Conservation (phyloP, 2,797 vertebrate genomes). For the Masticophis lateralis region DNA sequence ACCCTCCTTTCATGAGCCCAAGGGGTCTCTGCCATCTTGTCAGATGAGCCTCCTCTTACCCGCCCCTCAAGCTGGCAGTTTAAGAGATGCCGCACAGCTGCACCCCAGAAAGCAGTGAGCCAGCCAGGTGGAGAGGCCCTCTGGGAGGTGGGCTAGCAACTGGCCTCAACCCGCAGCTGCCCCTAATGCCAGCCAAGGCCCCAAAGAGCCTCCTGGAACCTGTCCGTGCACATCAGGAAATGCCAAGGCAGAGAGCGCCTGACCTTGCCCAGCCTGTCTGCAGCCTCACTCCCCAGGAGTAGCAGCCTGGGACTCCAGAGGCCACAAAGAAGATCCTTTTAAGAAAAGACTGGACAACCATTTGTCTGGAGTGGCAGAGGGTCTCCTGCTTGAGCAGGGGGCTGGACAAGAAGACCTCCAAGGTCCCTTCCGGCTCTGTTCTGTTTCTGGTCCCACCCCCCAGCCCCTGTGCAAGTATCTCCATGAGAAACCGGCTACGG, state of each 20-base stretch:
- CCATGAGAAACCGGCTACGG: neutral
- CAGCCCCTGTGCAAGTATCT: accelerated
- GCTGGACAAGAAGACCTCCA: neutral
- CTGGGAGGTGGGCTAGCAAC: neutral
- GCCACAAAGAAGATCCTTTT: neutral
- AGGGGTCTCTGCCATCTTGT: neutral
- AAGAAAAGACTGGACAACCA: neutral
- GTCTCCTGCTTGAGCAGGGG: neutral
- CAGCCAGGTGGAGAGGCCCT: neutral
- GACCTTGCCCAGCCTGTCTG: neutral
- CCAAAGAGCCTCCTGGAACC: neutral
- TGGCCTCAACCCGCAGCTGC: neutral
- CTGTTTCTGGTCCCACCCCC: neutral
- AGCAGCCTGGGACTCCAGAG: too few species aligned
- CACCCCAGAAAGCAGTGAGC: neutral
- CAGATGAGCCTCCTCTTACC: neutral
- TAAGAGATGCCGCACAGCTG: neutral
- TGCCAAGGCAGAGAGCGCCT: neutral
- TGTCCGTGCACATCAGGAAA: neutral
- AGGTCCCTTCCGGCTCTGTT: neutral
- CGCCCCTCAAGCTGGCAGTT: neutral
- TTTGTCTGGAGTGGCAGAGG: too few species aligned
- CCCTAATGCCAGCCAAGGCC: neutral
- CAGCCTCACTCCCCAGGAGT: neutral
- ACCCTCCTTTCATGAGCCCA: too few species aligned